Evolutionary conservation across 1,140 invertebrate species (phyloP), one percentile per base, ranked within the genome.

Genomic region (Drosophila neocordata): DNA sequence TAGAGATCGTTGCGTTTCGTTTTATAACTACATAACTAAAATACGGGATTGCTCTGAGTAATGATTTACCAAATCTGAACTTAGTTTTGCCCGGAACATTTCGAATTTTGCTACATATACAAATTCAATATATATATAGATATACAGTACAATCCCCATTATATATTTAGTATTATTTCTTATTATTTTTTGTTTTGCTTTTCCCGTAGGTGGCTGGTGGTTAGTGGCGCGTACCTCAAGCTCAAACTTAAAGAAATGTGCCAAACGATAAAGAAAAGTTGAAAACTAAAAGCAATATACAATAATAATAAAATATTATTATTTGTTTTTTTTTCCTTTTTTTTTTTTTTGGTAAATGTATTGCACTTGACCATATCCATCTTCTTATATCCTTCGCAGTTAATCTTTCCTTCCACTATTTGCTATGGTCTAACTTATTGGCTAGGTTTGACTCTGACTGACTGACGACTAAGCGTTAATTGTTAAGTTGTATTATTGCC

Each of bases 1-100:
- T 82, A 88, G 82, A 87, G 82, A 87, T 87, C 82, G 78, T 87
- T 88, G 74, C 64, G 79, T 83, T 87, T 70, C 73, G 41, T 48
- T 48, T 48, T 48, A 48, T 20, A 69, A 65, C 73, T 77, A 88
- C 75, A 48, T 88, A 88, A 72, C 83, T 76, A 78, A 77, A 85
- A 82, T 18, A 48, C 41, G 41, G 41, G 41, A 20, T 44, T 41
- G 38, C n/a, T 41, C 4, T 13, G 4, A 41, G n/a, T 18, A 13
- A 4, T 15, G 34, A 35, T 12, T 41, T 18, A 13, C 6, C 12
- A 44, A 2, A 5, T 7, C 13, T 13, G 38, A 41, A 41, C 38
- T 13, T 13, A 13, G n/a, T 13, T 41, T 41, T 41, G n/a, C 9
- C 34, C 11, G 34, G 34, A 35, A 12, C 34, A 35, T 35, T 35